Evolutionary conservation across 2,888 invertebrate genomes (phyloP), one percentile per base, ranked within the genome.

Genomic region (Macroteleia sp.): DNA sequence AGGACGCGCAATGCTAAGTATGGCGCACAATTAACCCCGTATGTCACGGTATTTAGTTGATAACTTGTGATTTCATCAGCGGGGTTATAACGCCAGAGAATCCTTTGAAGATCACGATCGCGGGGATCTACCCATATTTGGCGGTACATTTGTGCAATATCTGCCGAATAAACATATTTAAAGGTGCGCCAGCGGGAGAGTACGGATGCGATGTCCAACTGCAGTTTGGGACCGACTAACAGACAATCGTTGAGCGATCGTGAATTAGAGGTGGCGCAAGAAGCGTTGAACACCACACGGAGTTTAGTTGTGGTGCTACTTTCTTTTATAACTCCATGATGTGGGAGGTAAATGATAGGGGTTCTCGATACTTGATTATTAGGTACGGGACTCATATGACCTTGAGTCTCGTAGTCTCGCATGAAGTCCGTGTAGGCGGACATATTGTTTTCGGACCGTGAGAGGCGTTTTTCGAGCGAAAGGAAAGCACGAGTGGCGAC

Each of bases 361-460:
- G 44, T 2, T 8, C 6, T 1, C 14, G 22, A 3, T 3, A 9
- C 19, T 4, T 22, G 12, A 16, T 9, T 10, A n/a, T 36, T 12
- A 17, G 16, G 8, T 9, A 48, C 48, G 4, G 14, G 6, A 1
- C 8, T 3, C 59, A 69, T 69, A 19, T 69, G 69, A 1, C 64
- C 64, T 34, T 50, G 54, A 16, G n/a, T n/a, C 12, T 44, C 48
- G 17, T 73, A 73, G 17, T 73, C 73, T 12, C n/a, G 34, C 64
- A 73, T 56, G 39, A 73, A 71, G 10, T 44, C 46, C 6, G 17
- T 17, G 48, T 69, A 79, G n/a, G 20, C 28, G 34, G 0, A 36
- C 19, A 8, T n/a, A 41, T 12, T 28, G 44, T 20, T 17, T 12
- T 25, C 25, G 25, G 25, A 25, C 6, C 25, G 25, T 25, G 25